Evolutionary conservation across 2,797 vertebrate species (phyloP), one percentile per base, ranked within the genome.

Genomic region (Anableps anableps): DNA sequence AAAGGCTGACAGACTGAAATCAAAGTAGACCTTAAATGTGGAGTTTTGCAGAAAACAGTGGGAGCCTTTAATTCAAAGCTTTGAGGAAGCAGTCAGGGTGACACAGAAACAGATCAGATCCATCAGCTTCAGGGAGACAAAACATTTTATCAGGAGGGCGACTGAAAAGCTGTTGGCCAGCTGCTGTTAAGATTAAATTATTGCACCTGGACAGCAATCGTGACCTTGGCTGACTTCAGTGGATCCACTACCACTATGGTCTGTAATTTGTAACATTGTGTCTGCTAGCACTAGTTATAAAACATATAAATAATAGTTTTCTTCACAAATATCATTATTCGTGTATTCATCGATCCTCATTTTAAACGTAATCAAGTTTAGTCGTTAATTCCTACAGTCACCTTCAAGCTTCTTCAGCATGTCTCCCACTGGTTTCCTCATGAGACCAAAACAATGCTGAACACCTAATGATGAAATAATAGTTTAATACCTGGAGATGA

Each of bases 111-210:
- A 34, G 83, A 89, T 89, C 81, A 70, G 86, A 90, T 84, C 86
- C 82, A 83, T 91, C 88, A 76, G 79, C 36, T 89, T 66, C 83
- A 89, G 81, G 83, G 6, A 9, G 87, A 89, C 80, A 78, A 86
- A 88, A 75, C 74, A 80, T 66, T 88, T 88, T 90, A 89, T 89
- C 86, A 88, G 86, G 72, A 26, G 74, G 50, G 55, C 0, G 76
- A 75, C 75, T 9, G 77, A n/a, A 82, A 80, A 80, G 73, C 81
- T 78, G 88, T 75, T 84, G 70, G 80, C 83, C 74, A 81, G 88
- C 80, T 81, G 88, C 76, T 80, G 66, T 31, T 77, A 36, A 87
- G 81, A 89, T 82, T 82, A 73, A 80, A 91, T 93, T 88, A 92
- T 91, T 80, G 80, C 71, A 43, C 77, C 84, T 87, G 80, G 75